A percentile compares a stretch with the other conserved stretches of the same genome.
These are phyloP conservation scores for Salvator merianae DNA, from an alignment of 2,113 vertebrate genomes.

Conservation along the genomic window DNA sequence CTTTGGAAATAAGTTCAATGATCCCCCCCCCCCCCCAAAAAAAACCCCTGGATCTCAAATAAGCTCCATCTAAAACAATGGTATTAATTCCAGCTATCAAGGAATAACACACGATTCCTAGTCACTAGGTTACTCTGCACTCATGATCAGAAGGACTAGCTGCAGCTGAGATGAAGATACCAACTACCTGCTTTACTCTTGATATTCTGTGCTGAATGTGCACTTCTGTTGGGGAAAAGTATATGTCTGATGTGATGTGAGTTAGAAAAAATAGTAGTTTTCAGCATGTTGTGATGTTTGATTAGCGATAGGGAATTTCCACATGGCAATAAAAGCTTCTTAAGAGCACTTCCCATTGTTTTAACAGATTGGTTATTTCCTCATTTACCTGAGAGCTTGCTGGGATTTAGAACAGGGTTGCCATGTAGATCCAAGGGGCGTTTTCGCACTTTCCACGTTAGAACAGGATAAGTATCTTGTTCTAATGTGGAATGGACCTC, in stretches of 20 bases:
- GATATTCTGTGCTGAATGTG: neutral
- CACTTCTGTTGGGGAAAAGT: too few relatives aligned
- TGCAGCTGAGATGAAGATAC: neutral
- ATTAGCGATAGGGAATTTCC: neutral
- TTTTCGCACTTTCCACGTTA: too few relatives aligned
- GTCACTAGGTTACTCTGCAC: too few relatives aligned
- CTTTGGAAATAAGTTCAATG: neutral
- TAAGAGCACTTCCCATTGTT: constrained; percentile 13
- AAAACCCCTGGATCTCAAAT: too few relatives aligned
- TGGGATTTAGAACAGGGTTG: too few relatives aligned
- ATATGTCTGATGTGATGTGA: neutral
- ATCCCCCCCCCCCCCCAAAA: too few relatives aligned
- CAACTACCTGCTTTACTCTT: neutral
- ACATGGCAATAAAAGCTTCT: neutral
- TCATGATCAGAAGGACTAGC: neutral
- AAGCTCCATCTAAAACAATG: neutral
- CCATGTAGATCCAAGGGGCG: too few relatives aligned
- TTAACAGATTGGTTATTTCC: neutral
- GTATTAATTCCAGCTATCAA: neutral
- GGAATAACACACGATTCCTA: neutral
- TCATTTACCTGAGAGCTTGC: neutral
- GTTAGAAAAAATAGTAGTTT: too few relatives aligned
- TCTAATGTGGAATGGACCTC: too few relatives aligned
- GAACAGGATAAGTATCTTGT: too few relatives aligned
- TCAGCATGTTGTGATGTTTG: neutral